Evolutionary conservation across 2,888 invertebrate genomes (phyloP).

Genomic region (Ethmia dodecea): DNA sequence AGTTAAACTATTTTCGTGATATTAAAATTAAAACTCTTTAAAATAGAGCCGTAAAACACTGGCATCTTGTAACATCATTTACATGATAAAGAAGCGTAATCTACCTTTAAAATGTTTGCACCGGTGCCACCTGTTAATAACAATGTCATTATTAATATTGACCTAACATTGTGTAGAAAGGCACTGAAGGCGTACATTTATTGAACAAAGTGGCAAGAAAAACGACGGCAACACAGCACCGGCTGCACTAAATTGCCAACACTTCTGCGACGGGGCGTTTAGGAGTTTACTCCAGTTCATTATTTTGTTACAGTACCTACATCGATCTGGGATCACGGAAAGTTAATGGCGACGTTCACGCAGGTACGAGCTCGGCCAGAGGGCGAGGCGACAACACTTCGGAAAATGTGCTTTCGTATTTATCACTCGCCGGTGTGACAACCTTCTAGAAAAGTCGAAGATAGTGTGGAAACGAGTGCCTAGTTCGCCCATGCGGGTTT

Average conservation of each 20-base stretch:
- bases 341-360: slow-evolving; percentile 14
- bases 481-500: no score
- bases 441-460: not conserved
- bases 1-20: no score
- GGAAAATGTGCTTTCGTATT: slow-evolving; percentile 1
- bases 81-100: no score
- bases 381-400: slow-evolving; percentile 3
- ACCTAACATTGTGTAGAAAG: slow-evolving; percentile 47
- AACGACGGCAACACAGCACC: slow-evolving; percentile 61
- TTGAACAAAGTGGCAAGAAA: slow-evolving; percentile 63
- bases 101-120: no score
- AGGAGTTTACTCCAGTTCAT: slow-evolving; percentile 57
- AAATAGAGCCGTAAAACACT: no score
- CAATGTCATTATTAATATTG: slow-evolving; percentile 41
- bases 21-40: no score
- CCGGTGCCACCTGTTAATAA: slow-evolving; percentile 19
- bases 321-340: slow-evolving; percentile 39
- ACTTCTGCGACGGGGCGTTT: slow-evolving; percentile 54
- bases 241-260: slow-evolving; percentile 66
- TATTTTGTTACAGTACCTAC: slow-evolving; percentile 52
- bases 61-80: no score
- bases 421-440: slow-evolving; percentile 1
- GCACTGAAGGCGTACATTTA: slow-evolving; percentile 55
- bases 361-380: slow-evolving; percentile 5
- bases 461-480: not conserved